These are phyloP conservation scores for Cinclus mexicanus DNA, from an alignment of 2,113 vertebrate species.

Conservation along the genomic window DNA sequence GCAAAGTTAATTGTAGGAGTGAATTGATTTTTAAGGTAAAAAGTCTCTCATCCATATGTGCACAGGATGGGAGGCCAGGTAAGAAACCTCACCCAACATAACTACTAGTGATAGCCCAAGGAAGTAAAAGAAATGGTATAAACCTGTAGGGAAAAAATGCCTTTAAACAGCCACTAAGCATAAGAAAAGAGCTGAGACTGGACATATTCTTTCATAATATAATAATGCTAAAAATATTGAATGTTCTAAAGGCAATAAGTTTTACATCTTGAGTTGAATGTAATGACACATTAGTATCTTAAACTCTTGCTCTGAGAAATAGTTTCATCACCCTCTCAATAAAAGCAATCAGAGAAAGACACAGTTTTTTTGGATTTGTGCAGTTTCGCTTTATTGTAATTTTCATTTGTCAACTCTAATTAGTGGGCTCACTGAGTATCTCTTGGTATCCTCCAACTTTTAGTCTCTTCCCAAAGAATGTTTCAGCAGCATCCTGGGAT, in stretches of 20 bases:
- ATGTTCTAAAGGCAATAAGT: slow-evolving; percentile 14
- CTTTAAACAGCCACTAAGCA: background rate
- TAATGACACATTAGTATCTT: background rate
- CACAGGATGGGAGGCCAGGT: background rate
- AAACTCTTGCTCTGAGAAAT: background rate
- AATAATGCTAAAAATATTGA: slow-evolving; percentile 31
- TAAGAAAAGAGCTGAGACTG: background rate
- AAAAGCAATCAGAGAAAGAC: background rate
- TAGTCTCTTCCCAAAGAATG: background rate
- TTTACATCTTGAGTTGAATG: slow-evolving; percentile 21
- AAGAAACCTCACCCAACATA: background rate
- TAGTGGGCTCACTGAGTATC: background rate
- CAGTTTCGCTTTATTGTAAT: background rate
- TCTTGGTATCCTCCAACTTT: background rate
- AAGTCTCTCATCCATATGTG: background rate
- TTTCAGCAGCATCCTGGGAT: background rate
- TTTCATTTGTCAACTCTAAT: background rate
- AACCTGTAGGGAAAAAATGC: background rate
- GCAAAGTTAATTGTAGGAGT: background rate
- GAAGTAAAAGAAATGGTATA: background rate
- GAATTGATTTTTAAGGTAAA: background rate
- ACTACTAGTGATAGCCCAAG: background rate
- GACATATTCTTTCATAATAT: background rate
- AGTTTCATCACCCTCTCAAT: background rate
- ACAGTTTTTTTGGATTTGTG: background rate